Evolutionary conservation across 2,888 invertebrate species (phyloP).

Genomic region (Amaurobius ferox): DNA sequence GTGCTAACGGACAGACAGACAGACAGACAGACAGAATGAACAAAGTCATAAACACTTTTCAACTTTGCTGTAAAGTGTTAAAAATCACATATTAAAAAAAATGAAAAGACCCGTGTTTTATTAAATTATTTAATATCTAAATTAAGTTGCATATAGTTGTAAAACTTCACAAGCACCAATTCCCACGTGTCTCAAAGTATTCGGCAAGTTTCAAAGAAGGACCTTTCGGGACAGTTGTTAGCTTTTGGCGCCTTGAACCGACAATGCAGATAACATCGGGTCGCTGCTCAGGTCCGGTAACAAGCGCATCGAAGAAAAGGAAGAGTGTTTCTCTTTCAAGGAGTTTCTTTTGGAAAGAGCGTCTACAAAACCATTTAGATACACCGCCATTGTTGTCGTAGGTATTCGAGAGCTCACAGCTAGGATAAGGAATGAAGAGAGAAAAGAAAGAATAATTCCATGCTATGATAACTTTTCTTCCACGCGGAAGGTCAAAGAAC

Average conservation of each 20-base stretch:
- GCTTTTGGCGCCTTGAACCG: constrained; percentile 64
- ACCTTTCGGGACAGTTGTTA: constrained; percentile 56
- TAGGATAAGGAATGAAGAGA: not conserved
- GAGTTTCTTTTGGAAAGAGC: constrained; percentile 14
- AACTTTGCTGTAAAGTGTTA: too few species aligned
- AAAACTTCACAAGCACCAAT: not conserved
- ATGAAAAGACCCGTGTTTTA: too few species aligned
- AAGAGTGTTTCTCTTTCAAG: constrained; percentile 40
- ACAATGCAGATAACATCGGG: constrained; percentile 64
- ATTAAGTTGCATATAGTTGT: too few species aligned
- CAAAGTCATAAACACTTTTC: too few species aligned
- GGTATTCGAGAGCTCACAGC: not conserved
- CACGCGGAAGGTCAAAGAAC: not conserved
- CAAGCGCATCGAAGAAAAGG: constrained; percentile 23
- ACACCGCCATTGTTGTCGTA: constrained; percentile 19
- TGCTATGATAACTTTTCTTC: constrained; percentile 17
- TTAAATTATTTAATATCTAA: too few species aligned
- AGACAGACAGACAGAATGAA: too few species aligned
- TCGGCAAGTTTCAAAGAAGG: constrained; percentile 25
- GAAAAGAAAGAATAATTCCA: not conserved
- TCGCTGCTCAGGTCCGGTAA: constrained; percentile 6
- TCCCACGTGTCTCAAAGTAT: constrained; percentile 16
- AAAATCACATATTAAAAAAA: too few species aligned
- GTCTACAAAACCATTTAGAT: constrained; percentile 45
- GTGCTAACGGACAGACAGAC: too few species aligned